Base-by-base conservation (phyloP, 2,888 invertebrate species). In the Papilio protenor region DNA sequence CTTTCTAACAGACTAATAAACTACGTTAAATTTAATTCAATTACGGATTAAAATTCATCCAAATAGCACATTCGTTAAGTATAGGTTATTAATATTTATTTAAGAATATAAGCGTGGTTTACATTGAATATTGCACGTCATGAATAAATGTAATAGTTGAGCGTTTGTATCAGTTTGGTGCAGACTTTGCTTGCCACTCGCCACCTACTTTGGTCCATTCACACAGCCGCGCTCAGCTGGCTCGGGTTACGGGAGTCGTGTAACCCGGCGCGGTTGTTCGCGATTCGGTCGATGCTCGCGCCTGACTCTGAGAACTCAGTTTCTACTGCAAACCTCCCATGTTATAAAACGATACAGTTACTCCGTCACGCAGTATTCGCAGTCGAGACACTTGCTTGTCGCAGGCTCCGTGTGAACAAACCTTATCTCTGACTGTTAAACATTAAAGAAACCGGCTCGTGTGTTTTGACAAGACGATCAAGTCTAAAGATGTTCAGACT, bases 331-430 rank as follows among this genome's bases (percentile, higher is more conserved):
- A 88, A 88, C 84, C 89, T 92, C 92, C 88, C 92, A 92, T 92
- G 90, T 92, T 91, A 91, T 90, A 87, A 89, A 91, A 92, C 87
- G 83, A 87, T 91, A 91, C 93, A 90, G 92, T 92, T 93, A 90
- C 86, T 88, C 85, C 88, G 89, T 86, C 90, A 91, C 90, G 91
- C 89, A 91, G 92, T 87, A 91, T 90, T 89, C 88, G 89, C 85
- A 85, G 85, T 80, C 81, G 77, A 83, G 82, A 83, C 82, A 83
- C 84, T 84, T 82, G 87, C 87, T 86, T 87, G 80, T 77, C 80
- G 69, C 74, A 77, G 77, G 33, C 74, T 71, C 76, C 71, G 55
- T 64, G 72, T 64, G 77, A 80, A 82, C 82, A 82, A 81, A 81
- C 80, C 81, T 84, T 83, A 81, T 82, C 87, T 89, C 86, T 87